These are phyloP conservation scores for Rhabdomys dilectus DNA, from an alignment of 2,113 vertebrate genomes.

Conservation along the genomic window DNA sequence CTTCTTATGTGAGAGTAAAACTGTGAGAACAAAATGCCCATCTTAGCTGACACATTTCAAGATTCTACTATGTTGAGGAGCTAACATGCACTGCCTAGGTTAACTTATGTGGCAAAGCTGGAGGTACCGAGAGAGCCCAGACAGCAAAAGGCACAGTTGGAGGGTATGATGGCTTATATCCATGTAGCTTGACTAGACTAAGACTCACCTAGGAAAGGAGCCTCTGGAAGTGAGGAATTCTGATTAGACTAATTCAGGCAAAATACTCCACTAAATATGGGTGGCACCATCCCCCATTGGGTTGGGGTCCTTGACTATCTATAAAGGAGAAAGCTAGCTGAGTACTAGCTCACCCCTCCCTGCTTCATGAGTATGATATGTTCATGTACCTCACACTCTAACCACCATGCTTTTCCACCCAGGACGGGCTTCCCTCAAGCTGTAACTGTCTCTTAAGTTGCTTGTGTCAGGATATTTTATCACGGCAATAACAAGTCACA, in stretches of 20 bases:
- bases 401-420: no score
- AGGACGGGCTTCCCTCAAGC: background rate
- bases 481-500: background rate
- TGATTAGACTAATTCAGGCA: background rate
- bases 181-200: background rate
- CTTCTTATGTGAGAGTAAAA: background rate
- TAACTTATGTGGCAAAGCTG: background rate
- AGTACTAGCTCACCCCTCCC: no score
- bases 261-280: background rate
- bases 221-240: background rate
- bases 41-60: background rate
- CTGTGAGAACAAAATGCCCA: no score
- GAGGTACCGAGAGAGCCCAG: background rate
- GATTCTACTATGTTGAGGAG: background rate
- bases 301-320: background rate
- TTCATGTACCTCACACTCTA: no score
- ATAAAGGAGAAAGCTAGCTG: background rate
- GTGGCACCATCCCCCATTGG: background rate
- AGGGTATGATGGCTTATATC: no score
- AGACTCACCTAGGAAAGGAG: background rate
- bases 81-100: background rate
- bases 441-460: background rate
- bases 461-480: no score
- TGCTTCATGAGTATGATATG: background rate
- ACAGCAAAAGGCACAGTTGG: background rate